Evolutionary conservation across 2,113 vertebrate genomes (phyloP).

Genomic region (Halichoeres trimaculatus): DNA sequence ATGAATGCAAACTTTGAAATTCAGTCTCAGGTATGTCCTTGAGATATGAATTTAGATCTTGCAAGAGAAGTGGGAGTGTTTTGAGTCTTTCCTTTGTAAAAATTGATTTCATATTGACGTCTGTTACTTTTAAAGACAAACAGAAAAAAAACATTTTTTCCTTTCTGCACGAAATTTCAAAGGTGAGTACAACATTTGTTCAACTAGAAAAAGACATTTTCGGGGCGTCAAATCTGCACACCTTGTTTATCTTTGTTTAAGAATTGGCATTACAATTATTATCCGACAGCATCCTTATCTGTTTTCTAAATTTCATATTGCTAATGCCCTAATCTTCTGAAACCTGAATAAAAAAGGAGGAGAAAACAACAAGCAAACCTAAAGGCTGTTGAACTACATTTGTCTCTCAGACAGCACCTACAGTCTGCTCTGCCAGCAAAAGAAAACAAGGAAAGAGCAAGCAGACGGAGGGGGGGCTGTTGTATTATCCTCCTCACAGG

Average conservation of each 20-base stretch:
- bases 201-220: too few relatives aligned
- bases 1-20: too few relatives aligned
- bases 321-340: constrained; percentile 13
- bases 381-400: constrained; percentile 74
- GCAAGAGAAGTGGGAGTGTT: background rate
- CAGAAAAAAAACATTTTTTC: too few relatives aligned
- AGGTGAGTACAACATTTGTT: too few relatives aligned
- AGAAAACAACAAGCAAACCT: constrained; percentile 49
- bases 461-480: constrained; percentile 48
- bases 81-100: background rate
- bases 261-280: background rate
- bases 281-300: background rate
- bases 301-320: constrained; percentile 10
- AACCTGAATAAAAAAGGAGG: constrained; percentile 14
- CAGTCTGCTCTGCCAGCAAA: constrained; percentile 69
- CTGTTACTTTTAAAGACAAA: too few relatives aligned
- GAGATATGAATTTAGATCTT: background rate
- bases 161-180: too few relatives aligned
- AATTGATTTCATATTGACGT: too few relatives aligned
- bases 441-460: constrained; percentile 71
- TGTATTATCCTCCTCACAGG: constrained; percentile 68
- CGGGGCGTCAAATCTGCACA: too few relatives aligned
- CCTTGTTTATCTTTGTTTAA: too few relatives aligned
- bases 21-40: background rate
- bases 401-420: constrained; percentile 76